A percentile compares a stretch with the other conserved stretches of the same genome.
These are phyloP conservation scores for Cydia fagiglandana DNA, from an alignment of 1,140 invertebrate species.

Conservation along the genomic window DNA sequence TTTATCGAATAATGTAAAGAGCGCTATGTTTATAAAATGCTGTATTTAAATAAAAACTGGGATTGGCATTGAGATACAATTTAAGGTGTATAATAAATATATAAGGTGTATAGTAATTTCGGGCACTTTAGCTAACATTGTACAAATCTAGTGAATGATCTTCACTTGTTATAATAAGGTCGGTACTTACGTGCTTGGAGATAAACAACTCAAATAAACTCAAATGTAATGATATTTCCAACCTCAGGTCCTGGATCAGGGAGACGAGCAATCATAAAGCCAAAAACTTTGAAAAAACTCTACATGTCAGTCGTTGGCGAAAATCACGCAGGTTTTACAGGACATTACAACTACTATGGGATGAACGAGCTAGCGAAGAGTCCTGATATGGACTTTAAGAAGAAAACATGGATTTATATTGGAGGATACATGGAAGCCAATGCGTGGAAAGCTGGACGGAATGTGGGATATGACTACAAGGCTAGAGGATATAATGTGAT, in stretches of 20 bases:
- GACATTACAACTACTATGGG: constrained; percentile 56
- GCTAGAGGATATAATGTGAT: constrained; percentile 55
- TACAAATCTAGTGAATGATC: background rate
- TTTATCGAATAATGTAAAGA: too few species aligned
- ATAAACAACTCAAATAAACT: too few species aligned
- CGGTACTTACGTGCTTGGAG: too few species aligned
- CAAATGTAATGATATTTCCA: too few species aligned
- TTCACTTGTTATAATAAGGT: constrained; percentile 34
- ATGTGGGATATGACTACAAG: constrained; percentile 44
- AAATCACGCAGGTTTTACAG: constrained; percentile 25
- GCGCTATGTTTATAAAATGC: too few species aligned
- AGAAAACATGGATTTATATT: constrained; percentile 54
- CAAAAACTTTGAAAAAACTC: constrained; percentile 52
- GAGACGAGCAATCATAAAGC: constrained; percentile 51
- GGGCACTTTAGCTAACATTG: background rate
- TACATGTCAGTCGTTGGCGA: constrained; percentile 41
- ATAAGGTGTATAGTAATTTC: too few species aligned
- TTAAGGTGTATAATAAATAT: too few species aligned
- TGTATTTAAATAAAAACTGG: too few species aligned
- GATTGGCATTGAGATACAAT: too few species aligned
- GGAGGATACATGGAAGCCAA: constrained; percentile 60
- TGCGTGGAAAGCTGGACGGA: constrained; percentile 40
- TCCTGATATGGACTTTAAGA: constrained; percentile 53
- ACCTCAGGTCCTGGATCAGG: too few species aligned
- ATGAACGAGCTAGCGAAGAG: constrained; percentile 54